Percentiles rank a stretch among this genome's conserved stretches.
Conservation (phyloP, 1,140 invertebrate species). For the Aphelinus certus region DNA sequence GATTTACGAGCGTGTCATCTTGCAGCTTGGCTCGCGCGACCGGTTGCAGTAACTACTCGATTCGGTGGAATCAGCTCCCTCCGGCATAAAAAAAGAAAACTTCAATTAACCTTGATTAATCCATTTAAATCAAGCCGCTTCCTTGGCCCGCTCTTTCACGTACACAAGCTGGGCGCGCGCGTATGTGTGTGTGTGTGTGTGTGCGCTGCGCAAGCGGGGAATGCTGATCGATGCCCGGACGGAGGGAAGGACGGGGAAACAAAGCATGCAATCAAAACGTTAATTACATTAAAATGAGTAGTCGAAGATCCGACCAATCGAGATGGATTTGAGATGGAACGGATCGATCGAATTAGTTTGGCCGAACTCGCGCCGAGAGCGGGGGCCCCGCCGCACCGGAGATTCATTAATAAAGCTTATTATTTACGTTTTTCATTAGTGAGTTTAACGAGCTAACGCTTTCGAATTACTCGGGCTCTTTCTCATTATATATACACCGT, state of each 20-base stretch:
- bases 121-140: slow-evolving; percentile 52
- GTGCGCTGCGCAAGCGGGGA: too few relatives aligned
- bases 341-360: not conserved
- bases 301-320: slow-evolving; percentile 62
- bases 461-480: not conserved
- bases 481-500: not conserved
- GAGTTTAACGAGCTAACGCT: slow-evolving; percentile 4
- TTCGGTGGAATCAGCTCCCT: slow-evolving; percentile 26
- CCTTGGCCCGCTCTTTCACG: slow-evolving; percentile 29
- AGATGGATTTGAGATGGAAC: slow-evolving; percentile 47
- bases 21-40: not conserved
- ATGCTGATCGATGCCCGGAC: slow-evolving; percentile 30
- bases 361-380: not conserved
- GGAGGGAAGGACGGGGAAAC: slow-evolving; percentile 57
- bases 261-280: slow-evolving; percentile 67
- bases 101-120: slow-evolving; percentile 54
- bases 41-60: slow-evolving; percentile 42
- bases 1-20: not conserved
- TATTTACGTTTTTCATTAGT: slow-evolving; percentile 18
- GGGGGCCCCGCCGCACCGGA: not conserved
- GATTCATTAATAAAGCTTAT: slow-evolving; percentile 23
- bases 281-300: slow-evolving; percentile 66
- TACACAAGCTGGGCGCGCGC: not conserved
- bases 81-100: slow-evolving; percentile 22
- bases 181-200: not conserved